Base-by-base conservation (phyloP, 2,888 invertebrate genomes). In the Noctua comes region DNA sequence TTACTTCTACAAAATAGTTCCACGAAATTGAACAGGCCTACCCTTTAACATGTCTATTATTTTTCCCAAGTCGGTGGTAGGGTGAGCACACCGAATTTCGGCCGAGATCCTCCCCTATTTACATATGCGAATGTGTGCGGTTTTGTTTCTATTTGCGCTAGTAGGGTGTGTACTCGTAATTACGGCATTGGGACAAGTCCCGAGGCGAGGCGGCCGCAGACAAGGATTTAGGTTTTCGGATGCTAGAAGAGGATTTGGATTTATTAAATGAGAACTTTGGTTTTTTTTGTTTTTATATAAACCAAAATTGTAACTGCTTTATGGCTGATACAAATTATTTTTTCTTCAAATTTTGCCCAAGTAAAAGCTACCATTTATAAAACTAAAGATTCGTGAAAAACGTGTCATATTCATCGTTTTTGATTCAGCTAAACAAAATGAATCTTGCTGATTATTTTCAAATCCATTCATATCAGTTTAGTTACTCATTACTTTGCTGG, bases 101-200 rank as follows among this genome's bases (percentile, higher is more conserved):
- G 88, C 91, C 91, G 89, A 90, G 88, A 92, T 91, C 92, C 91
- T 86, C 93, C 93, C 93, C 89, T 96, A 95, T 96, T 96, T 96
- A 94, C 95, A 95, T 95, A 95, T 93, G 93, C 93, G 94, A 93
- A 94, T 95, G 95, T 92, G 92, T 94, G 95, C 90, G 96, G 95
- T 95, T 96, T 96, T 95, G 95, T 95, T 95, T 94, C 95, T 95
- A 94, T 96, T 96, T 96, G 95, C 94, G 89, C 92, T 93, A 92
- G 93, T 93, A 93, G 94, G 94, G 94, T 95, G 94, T 95, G 93
- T 94, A 93, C 92, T 92, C 94, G 95, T 96, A 96, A 96, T 96
- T 96, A 96, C 95, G 93, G 94, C 93, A 92, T 93, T 91, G 94
- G 95, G 95, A 96, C 95, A 93, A 91, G 93, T 94, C 94, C 93